Evolutionary conservation across 2,113 vertebrate genomes (phyloP), one percentile per base, ranked within the genome.

Genomic region (Pomatorhinus ruficollis): DNA sequence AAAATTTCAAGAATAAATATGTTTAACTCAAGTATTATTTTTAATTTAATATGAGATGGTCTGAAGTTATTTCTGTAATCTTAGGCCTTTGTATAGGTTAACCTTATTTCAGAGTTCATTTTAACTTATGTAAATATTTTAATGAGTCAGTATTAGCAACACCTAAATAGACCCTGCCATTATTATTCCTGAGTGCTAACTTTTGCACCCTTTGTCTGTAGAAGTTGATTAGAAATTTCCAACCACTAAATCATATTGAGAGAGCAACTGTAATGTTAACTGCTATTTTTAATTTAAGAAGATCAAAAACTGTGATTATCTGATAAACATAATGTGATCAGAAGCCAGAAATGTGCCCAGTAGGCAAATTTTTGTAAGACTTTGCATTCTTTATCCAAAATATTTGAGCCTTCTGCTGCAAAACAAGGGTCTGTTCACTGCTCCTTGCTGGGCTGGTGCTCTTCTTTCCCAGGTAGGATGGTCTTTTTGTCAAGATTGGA

Each of bases 1-100:
- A 91, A 84, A 75, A 64, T 86, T 75, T 82, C 65, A 82, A 84
- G 76, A 68, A 71, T 74, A 94, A 92, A 92, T 81, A 83, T 10
- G n/a, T 33, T 83, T 83, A 78, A 77, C 27, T 60, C 39, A 64
- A 78, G 52, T 68, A 89, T 83, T 89, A 39, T 71, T 95, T 89
- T 94, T 79, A 89, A 82, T 94, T 89, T 95, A 66, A 78, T 35
- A 63, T 63, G 35, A 89, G 88, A 88, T 80, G 8, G 10, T 52
- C 79, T 54, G 42, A 61, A 68, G 57, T 84, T 92, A 60, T 95
- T 91, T 82, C 37, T 61, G 69, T 87, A 91, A 82, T 84, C 40
- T 31, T 89, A 95, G 52, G 37, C 20, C 65, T 89, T 79, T 53
- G 11, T 60, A 30, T 28, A 71, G 31, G 44, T 63, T 89, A 94